These are phyloP conservation scores for Drosophila sordidapex DNA, from an alignment of 2,888 invertebrate species.

Conservation along the genomic window DNA sequence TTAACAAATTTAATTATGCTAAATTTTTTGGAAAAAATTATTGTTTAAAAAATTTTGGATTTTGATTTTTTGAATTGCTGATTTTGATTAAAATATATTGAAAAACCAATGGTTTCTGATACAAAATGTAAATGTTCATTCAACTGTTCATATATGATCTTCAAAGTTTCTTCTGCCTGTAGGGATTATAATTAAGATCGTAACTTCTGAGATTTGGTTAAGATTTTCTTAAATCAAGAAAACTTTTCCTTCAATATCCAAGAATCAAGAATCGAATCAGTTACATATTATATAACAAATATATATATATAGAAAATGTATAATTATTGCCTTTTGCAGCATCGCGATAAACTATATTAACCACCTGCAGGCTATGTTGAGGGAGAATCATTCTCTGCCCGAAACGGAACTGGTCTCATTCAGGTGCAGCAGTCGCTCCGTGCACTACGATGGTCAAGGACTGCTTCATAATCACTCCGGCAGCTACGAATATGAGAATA, in stretches of 20 bases:
- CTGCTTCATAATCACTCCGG: slow-evolving; percentile 27
- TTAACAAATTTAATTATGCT: not conserved
- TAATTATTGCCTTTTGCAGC: slow-evolving; percentile 83
- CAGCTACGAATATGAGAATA: slow-evolving; percentile 51
- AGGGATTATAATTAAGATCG: not conserved
- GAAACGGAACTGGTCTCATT: slow-evolving; percentile 56
- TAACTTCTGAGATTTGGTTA: not conserved
- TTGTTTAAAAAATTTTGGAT: not conserved
- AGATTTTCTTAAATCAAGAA: not conserved
- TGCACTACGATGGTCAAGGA: slow-evolving; percentile 40
- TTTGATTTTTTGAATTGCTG: no score
- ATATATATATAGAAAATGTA: not conserved
- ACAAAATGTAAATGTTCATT: not conserved
- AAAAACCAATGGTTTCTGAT: not conserved
- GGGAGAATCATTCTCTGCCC: slow-evolving; percentile 57
- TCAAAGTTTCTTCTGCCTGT: not conserved
- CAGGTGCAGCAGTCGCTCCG: slow-evolving; percentile 40
- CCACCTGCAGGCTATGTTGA: slow-evolving; percentile 87
- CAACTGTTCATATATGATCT: not conserved
- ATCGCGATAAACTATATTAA: slow-evolving; percentile 92
- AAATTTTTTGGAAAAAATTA: not conserved
- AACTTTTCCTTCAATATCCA: not conserved
- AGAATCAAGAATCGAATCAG: not conserved
- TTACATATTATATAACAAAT: not conserved
- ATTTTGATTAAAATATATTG: not conserved